phyloP scores from a whole-genome alignment of 2,797 vertebrate species.

The Arnoldichthys spilopterus region DNA sequence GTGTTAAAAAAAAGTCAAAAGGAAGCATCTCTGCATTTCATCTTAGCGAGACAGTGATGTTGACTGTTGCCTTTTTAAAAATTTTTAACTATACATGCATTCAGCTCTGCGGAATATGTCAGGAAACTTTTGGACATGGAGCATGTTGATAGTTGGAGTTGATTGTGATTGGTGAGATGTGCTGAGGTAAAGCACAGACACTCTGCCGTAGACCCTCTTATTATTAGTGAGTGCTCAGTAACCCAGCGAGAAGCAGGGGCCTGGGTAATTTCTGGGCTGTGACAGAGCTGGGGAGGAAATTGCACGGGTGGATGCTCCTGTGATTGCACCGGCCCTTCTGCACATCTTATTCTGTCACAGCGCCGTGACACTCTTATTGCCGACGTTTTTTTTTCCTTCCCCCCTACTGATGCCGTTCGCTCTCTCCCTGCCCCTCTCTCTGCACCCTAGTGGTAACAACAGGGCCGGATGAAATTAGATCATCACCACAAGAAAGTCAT shows the following conservation, averaged over 20 bases:
- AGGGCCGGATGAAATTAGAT: conserved; percentile 56
- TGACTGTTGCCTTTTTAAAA: neutral
- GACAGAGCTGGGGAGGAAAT: conserved; percentile 63
- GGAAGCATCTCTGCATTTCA: neutral
- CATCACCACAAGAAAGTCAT: conserved; percentile 56
- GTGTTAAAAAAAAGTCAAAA: neutral
- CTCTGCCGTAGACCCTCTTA: conserved; percentile 35
- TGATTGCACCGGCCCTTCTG: conserved; percentile 62
- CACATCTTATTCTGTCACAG: conserved; percentile 65
- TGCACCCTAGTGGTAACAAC: conserved; percentile 39
- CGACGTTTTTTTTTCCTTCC: neutral
- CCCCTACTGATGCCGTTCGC: neutral
- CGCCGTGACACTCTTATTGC: conserved; percentile 55
- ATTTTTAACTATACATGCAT: neutral
- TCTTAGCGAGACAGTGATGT: conserved; percentile 2
- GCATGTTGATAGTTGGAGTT: conserved; percentile 29
- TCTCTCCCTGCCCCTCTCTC: conserved; percentile 26
- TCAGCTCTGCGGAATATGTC: neutral
- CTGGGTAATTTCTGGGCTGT: conserved; percentile 63
- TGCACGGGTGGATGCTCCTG: conserved; percentile 60
- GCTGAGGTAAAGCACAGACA: conserved; percentile 31
- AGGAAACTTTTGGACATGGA: neutral
- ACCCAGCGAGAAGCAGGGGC: conserved; percentile 39
- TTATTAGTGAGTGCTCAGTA: conserved; percentile 57
- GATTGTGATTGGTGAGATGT: conserved; percentile 30